phyloP scores from a whole-genome alignment of 2,113 vertebrate genomes.

The Brachyhypopomus gauderio region DNA sequence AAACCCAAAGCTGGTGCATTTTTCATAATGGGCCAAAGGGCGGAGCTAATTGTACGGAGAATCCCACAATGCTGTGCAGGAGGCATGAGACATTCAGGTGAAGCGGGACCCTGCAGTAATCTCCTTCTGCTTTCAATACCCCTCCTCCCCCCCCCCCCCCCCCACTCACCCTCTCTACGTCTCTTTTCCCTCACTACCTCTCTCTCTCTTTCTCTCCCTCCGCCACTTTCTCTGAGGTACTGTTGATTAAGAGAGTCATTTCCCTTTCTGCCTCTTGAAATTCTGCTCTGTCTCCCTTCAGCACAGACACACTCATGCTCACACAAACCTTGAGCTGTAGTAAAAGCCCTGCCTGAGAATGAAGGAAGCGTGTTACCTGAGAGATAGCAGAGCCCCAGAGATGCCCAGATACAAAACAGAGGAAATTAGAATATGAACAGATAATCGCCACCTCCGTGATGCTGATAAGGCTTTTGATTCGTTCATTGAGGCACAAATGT shows the following conservation, averaged over 20 bases:
- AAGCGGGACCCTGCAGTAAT: neutral
- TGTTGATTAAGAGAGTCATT: conserved; percentile 7
- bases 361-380: neutral
- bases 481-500: neutral
- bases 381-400: neutral
- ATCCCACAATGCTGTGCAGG: neutral
- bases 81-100: neutral
- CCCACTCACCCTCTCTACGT: no score
- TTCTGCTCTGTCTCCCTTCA: neutral
- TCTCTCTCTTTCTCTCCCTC: neutral
- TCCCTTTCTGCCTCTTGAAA: conserved; percentile 9
- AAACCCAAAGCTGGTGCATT: conserved; percentile 49
- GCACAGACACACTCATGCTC: conserved; percentile 9
- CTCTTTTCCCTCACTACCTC: neutral
- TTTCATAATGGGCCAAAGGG: conserved; percentile 32
- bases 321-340: conserved; percentile 11
- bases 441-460: neutral
- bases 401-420: neutral
- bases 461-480: conserved; percentile 7
- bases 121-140: neutral
- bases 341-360: neutral
- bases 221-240: neutral
- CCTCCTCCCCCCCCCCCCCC: neutral
- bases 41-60: neutral
- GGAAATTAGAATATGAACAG: conserved; percentile 1